These are phyloP conservation scores for Struthidea cinerea DNA, from an alignment of 2,113 vertebrate species.

Conservation along the genomic window DNA sequence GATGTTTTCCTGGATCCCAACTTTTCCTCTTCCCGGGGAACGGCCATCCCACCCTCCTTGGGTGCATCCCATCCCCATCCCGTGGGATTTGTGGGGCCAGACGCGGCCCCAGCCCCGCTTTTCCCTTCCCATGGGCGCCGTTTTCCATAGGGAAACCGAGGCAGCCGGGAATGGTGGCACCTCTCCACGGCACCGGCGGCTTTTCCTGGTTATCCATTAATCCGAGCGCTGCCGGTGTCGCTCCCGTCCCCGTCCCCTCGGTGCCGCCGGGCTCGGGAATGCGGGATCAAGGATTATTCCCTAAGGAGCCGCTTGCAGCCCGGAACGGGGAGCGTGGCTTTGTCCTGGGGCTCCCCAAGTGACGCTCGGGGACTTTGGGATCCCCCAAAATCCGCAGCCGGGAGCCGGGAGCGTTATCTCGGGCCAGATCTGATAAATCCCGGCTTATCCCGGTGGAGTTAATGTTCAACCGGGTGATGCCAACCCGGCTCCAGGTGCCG, in stretches of 20 bases:
- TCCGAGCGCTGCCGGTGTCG: accelerated
- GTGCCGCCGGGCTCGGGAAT: accelerated
- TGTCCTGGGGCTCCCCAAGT: neutral
- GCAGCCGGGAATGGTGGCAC: neutral
- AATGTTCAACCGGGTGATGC: neutral
- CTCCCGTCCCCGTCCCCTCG: accelerated
- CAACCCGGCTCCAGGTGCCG: accelerated
- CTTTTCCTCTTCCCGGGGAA: neutral
- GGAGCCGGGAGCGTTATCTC: neutral
- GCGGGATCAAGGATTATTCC: accelerated
- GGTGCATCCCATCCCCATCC: neutral
- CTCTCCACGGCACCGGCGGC: neutral
- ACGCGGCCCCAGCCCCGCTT: accelerated
- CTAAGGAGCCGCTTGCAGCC: accelerated
- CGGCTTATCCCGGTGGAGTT: neutral
- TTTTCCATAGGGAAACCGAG: accelerated
- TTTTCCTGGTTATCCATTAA: neutral
- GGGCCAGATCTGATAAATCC: neutral
- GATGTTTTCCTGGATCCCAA: neutral
- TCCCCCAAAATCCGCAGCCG: neutral
- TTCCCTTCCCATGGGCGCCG: accelerated
- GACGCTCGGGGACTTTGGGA: accelerated
- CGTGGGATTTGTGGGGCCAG: accelerated
- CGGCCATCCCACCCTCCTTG: accelerated
- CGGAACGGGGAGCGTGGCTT: accelerated